phyloP scores from a whole-genome alignment of 2,113 vertebrate species.

The Setophaga kirtlandii region DNA sequence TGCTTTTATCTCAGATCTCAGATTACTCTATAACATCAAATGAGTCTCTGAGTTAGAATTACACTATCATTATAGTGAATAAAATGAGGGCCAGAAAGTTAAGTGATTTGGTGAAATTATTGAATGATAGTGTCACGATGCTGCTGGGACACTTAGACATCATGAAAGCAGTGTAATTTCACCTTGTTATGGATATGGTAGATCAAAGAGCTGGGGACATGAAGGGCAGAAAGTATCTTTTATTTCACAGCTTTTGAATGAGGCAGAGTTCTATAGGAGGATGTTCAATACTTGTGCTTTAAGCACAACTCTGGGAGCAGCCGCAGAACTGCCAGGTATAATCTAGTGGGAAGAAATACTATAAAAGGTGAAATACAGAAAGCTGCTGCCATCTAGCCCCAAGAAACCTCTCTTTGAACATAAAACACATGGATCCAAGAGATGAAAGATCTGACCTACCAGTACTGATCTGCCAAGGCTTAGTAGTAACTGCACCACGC shows the following conservation, averaged over 20 bases:
- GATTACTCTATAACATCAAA: neutral
- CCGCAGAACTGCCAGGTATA: neutral
- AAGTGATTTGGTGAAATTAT: neutral
- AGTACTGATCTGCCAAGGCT: neutral
- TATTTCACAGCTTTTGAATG: neutral
- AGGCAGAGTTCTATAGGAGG: neutral
- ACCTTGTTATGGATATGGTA: neutral
- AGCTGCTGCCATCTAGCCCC: neutral
- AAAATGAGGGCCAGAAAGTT: conserved; percentile 7
- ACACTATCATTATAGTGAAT: neutral
- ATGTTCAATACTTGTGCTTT: neutral
- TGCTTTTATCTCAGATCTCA: conserved; percentile 13
- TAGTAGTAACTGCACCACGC: neutral
- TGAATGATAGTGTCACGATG: neutral
- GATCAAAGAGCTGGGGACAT: neutral
- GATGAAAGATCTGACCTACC: neutral
- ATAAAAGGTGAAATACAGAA: neutral
- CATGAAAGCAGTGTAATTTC: neutral
- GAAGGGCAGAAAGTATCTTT: neutral
- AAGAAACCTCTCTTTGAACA: neutral
- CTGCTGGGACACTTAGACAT: neutral
- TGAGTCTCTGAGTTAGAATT: conserved; percentile 21
- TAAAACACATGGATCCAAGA: neutral
- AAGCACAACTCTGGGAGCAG: neutral
- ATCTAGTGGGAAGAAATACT: neutral